These are phyloP conservation scores for Sarcophaga subvicina DNA, from an alignment of 2,888 invertebrate genomes.

Conservation along the genomic window DNA sequence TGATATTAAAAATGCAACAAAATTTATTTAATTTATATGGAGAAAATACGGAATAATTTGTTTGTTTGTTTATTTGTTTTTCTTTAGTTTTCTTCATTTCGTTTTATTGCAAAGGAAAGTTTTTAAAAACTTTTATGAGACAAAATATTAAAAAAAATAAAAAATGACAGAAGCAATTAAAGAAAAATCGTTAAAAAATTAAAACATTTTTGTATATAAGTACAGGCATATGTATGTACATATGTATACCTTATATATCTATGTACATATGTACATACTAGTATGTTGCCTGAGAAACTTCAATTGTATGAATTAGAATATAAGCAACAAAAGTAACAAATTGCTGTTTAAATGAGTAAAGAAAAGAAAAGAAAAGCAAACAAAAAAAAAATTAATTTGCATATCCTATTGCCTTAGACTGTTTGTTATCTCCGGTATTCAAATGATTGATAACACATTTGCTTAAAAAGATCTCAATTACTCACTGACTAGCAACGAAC, in stretches of 20 bases:
- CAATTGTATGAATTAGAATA: neutral
- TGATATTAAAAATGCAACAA: conserved; percentile 26
- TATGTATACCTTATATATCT: neutral
- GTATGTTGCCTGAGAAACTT: conserved; percentile 35
- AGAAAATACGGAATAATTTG: conserved; percentile 46
- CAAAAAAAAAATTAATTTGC: conserved; percentile 24
- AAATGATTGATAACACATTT: conserved; percentile 54
- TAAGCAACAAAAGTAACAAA: conserved; percentile 37
- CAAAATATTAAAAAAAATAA: conserved; percentile 60
- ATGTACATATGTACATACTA: neutral
- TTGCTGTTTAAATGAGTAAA: conserved; percentile 7
- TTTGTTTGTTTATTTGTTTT: neutral
- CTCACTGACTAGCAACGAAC: conserved; percentile 69
- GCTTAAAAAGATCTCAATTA: conserved; percentile 36
- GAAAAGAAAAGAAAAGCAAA: neutral
- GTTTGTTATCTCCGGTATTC: conserved; percentile 28
- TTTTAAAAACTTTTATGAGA: conserved; percentile 30
- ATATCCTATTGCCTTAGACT: conserved; percentile 40
- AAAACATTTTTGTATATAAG: too few relatives aligned
- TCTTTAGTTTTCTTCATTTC: neutral
- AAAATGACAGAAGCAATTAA: conserved; percentile 40
- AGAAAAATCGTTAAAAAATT: conserved; percentile 43
- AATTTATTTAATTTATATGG: conserved; percentile 35
- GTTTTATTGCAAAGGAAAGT: conserved; percentile 67
- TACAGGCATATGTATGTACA: too few relatives aligned